Percentiles rank a stretch among this genome's conserved stretches.
phyloP scores from a whole-genome alignment of 2,797 vertebrate genomes.

The Schizopygopsis pylzovi region DNA sequence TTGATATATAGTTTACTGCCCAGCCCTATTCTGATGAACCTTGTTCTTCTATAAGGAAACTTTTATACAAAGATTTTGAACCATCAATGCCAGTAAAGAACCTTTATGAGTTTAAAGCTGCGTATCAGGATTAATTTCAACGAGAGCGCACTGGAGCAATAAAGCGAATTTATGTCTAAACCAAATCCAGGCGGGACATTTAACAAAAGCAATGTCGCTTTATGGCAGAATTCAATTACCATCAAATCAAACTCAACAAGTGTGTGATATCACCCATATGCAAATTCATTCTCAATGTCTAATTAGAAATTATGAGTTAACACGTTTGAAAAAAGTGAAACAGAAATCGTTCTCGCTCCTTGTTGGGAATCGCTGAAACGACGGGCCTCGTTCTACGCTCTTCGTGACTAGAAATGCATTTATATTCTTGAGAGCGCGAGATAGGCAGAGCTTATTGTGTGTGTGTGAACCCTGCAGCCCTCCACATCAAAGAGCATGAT shows the following conservation, averaged over 20 bases:
- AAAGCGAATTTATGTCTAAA: neutral
- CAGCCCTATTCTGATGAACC: neutral
- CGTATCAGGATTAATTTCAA: neutral
- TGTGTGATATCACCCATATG: too few species aligned
- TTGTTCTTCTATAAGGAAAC: neutral
- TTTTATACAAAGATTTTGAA: neutral
- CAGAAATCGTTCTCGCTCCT: neutral
- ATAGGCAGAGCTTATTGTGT: constrained; percentile 61
- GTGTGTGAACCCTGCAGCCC: constrained; percentile 67
- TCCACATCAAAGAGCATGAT: constrained; percentile 67
- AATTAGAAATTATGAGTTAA: neutral
- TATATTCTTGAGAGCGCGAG: neutral
- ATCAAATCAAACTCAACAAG: constrained; percentile 1
- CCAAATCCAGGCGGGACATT: neutral
- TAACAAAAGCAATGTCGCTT: neutral
- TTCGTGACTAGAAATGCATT: neutral
- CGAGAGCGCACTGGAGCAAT: neutral
- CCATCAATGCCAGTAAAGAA: neutral
- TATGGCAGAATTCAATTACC: neutral
- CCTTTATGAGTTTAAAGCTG: neutral
- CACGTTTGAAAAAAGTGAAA: neutral
- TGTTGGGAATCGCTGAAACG: neutral
- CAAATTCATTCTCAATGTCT: too few species aligned
- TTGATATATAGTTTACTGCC: neutral
- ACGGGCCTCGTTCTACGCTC: neutral